A percentile compares a stretch with the other conserved stretches of the same genome.
Evolutionary conservation across 2,888 invertebrate genomes (phyloP).

Genomic region (Andrena marginata): DNA sequence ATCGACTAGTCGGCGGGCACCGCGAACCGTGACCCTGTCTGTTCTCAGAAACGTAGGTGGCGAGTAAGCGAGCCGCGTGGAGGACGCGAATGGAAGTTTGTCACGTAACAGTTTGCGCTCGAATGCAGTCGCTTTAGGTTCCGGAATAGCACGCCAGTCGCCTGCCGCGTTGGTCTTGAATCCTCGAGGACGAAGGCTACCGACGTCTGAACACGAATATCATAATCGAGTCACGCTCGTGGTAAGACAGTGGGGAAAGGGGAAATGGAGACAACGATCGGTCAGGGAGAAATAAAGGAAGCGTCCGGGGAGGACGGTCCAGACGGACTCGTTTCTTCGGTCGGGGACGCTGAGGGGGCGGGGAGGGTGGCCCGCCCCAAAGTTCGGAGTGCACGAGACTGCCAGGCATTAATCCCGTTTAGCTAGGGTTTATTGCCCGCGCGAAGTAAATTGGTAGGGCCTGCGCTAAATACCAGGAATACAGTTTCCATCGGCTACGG

Average conservation of each 20-base stretch:
- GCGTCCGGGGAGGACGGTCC: neutral
- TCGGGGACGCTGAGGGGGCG: neutral
- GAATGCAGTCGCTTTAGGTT: too few relatives aligned
- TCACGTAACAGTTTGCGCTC: too few relatives aligned
- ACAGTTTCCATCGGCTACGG: conserved; percentile 73
- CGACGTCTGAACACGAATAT: neutral
- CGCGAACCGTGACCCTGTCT: too few relatives aligned
- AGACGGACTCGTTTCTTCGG: conserved; percentile 34
- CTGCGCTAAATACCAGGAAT: conserved; percentile 80
- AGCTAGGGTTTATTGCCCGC: conserved; percentile 80
- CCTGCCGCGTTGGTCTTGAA: neutral
- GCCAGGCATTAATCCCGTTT: conserved; percentile 81
- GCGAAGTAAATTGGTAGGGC: conserved; percentile 79
- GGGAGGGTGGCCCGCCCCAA: conserved; percentile 22
- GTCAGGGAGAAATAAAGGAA: conserved; percentile 19
- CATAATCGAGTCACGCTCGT: conserved; percentile 27
- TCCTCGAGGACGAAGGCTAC: neutral
- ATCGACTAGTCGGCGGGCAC: too few relatives aligned
- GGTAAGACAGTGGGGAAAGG: neutral
- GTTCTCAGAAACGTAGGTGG: too few relatives aligned
- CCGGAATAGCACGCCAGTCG: neutral
- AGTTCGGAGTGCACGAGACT: conserved; percentile 41
- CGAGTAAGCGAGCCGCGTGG: too few relatives aligned
- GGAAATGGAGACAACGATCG: neutral
- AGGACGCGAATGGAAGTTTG: too few relatives aligned